A percentile compares a stretch with the other conserved stretches of the same genome.
These are phyloP conservation scores for Hydrozoanthus gracilis DNA, from an alignment of 92 coral and sea anemone species.

Conservation along the genomic window DNA sequence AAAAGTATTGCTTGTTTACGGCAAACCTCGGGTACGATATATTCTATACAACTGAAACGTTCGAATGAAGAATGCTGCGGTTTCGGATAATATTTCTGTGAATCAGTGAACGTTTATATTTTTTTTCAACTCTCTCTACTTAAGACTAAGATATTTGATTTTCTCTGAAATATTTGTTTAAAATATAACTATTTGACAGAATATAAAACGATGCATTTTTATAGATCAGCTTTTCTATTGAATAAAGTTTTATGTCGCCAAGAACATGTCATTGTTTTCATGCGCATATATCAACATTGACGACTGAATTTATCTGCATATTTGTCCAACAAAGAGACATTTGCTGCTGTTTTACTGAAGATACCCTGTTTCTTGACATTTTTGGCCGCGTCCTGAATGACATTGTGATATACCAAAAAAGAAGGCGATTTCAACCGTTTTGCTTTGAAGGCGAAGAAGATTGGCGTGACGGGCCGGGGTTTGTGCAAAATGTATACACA, in stretches of 20 bases:
- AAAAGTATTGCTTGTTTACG: not conserved
- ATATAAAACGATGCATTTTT: not conserved
- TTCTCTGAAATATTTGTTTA: not conserved
- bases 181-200: not conserved
- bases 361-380: slow-evolving; percentile 1
- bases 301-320: not conserved
- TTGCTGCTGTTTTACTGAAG: slow-evolving; percentile 8
- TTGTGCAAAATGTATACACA: slow-evolving; percentile 9
- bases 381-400: slow-evolving; percentile 6
- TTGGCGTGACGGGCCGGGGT: not conserved
- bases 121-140: slow-evolving; percentile 2
- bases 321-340: not conserved
- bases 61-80: slow-evolving; percentile 10
- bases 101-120: slow-evolving; percentile 6
- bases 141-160: slow-evolving; percentile 5
- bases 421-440: slow-evolving; percentile 9
- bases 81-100: slow-evolving; percentile 3
- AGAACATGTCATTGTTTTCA: slow-evolving; percentile 6
- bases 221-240: not conserved
- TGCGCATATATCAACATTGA: not conserved
- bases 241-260: slow-evolving; percentile 2
- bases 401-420: slow-evolving; percentile 1
- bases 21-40: slow-evolving; percentile 4
- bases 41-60: slow-evolving; percentile 2
- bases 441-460: slow-evolving; percentile 9